Base-by-base conservation (phyloP, 2,888 invertebrate genomes). In the Netelia fuscicornis region DNA sequence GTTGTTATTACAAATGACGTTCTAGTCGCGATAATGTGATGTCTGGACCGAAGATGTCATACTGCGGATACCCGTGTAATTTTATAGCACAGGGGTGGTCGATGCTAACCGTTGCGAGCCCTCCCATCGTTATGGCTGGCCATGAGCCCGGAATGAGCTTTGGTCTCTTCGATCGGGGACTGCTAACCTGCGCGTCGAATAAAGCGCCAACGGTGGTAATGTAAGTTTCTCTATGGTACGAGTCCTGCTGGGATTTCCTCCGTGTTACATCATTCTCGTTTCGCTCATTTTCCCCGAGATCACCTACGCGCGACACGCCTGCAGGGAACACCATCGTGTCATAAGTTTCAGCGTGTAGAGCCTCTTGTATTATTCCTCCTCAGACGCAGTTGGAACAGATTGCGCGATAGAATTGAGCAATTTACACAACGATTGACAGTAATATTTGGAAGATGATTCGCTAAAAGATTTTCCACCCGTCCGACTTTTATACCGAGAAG, bases 61-160 rank as follows among this genome's bases (percentile, higher is more conserved):
- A 20, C 72, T 42, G 67, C 20, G 17, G 68, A 74, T 74, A 78
- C 78, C 76, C 77, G 74, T 62, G 62, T 52, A 68, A 62, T 65
- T 60, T 74, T 74, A 54, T 72, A 23, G 60, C 52, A 68, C 60
- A 48, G 48, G 67, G 64, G 44, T 62, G 25, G 11, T 20, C 58
- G 52, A 44, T 56, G 72, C 11, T 17, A 54, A 30, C 13, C 48
- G 25, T 23, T 48, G 42, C 42, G 37, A 64, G 20, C 20, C 13
- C 17, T n/a, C 3, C 25, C 54, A 72, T 81, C 65, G 71, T 82
- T 77, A 78, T 68, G 67, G 67, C 13, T 25, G 58, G 17, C 72
- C 62, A 52, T 83, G 72, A 72, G 25, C 72, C 25, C 10, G 78
- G 30, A 13, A 44, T 42, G 60, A 25, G 30, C 52, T 42, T 54